Percentiles rank a stretch among this genome's conserved stretches.
Conservation (phyloP, 2,113 vertebrate genomes). For the Spizaetus ornatus region DNA sequence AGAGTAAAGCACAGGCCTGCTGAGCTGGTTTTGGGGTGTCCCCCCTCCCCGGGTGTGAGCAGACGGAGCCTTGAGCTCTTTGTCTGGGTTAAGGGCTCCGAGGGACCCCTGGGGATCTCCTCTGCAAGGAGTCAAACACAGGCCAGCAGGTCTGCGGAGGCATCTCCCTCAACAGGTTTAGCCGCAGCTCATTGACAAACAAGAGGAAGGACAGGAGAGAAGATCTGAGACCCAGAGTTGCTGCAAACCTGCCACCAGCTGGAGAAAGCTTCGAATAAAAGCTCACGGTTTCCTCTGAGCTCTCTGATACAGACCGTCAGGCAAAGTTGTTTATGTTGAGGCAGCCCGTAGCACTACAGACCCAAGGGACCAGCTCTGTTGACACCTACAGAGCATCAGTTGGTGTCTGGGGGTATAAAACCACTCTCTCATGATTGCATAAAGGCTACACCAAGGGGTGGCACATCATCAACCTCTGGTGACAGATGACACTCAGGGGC, state of each 20-base stretch:
- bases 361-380: not conserved
- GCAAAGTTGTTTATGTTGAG: not conserved
- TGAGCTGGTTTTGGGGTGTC: not conserved
- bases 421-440: not conserved
- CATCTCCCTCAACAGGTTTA: not conserved
- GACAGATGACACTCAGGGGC: not conserved
- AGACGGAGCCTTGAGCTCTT: not conserved
- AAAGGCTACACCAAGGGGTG: not conserved
- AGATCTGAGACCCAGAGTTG: not conserved
- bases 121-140: not conserved
- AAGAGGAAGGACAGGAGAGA: not conserved
- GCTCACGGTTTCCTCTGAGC: not conserved
- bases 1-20: not conserved
- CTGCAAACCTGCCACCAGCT: slow-evolving; percentile 25
- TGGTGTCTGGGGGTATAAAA: not conserved
- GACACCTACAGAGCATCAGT: not conserved
- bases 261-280: not conserved
- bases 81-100: not conserved
- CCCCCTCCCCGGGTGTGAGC: not conserved
- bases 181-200: not conserved
- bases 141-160: not conserved
- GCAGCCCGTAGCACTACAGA: not conserved
- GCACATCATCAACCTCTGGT: not conserved
- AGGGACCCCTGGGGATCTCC: not conserved
- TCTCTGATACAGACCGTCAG: not conserved